Percentiles rank a stretch among this genome's conserved stretches.
phyloP scores from a whole-genome alignment of 2,797 vertebrate genomes.

The Delichon dasypus region DNA sequence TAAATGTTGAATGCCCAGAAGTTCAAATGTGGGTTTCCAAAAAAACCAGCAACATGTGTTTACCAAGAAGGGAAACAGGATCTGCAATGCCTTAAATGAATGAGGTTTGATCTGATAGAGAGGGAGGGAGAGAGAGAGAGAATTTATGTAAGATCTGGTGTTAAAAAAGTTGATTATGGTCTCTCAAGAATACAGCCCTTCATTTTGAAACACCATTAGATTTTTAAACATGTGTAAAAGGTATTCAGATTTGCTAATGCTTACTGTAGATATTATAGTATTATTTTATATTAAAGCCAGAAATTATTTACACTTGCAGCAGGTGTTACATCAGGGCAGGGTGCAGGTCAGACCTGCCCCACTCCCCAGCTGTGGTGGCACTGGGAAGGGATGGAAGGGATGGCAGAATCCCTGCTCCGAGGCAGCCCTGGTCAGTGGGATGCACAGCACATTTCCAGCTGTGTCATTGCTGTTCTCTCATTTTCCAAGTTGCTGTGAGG shows the following conservation, averaged over 20 bases:
- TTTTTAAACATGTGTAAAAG: neutral
- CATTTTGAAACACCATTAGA: neutral
- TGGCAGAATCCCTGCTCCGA: neutral
- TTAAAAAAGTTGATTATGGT: neutral
- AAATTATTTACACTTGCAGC: neutral
- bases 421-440: neutral
- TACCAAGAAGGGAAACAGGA: neutral
- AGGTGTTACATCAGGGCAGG: neutral
- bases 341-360: neutral
- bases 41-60: neutral
- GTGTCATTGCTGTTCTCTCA: neutral
- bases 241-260: neutral
- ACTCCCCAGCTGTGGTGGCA: fast-evolving
- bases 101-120: neutral
- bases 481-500: neutral
- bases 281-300: neutral
- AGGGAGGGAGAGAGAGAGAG: neutral
- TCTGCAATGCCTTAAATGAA: neutral
- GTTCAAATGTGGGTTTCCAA: neutral
- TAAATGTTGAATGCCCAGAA: neutral
- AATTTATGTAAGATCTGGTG: neutral
- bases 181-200: neutral
- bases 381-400: neutral
- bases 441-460: neutral
- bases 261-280: neutral